A percentile compares a stretch with the other conserved stretches of the same genome.
phyloP scores from a whole-genome alignment of 2,797 vertebrate genomes.

The Nannoperca obscura region DNA sequence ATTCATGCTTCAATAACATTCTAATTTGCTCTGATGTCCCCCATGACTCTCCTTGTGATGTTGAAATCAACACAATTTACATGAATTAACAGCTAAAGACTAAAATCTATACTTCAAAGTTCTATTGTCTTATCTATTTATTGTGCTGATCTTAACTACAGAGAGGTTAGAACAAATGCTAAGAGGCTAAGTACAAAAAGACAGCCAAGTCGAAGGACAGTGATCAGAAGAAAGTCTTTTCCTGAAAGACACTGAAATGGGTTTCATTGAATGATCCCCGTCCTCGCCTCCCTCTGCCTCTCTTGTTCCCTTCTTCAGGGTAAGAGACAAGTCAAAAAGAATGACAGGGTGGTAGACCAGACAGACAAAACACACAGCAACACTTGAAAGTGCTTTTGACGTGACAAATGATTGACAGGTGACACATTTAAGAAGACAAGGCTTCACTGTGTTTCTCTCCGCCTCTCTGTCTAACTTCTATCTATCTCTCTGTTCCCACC shows the following conservation, averaged over 20 bases:
- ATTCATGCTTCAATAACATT: conserved; percentile 7
- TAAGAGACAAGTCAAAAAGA: conserved; percentile 17
- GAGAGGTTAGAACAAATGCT: conserved; percentile 24
- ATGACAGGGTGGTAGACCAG: conserved; percentile 19
- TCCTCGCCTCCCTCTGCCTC: background rate
- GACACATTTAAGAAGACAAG: conserved; percentile 37
- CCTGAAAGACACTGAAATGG: conserved; percentile 27
- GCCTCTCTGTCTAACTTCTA: conserved; percentile 18
- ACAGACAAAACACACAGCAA: conserved; percentile 35
- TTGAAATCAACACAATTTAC: conserved; percentile 1
- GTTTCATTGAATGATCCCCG: conserved; percentile 10
- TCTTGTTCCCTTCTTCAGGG: conserved; percentile 1
- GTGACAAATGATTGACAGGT: conserved; percentile 68
- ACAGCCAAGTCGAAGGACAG: conserved; percentile 1
- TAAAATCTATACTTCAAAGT: conserved; percentile 12
- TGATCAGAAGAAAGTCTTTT: conserved; percentile 40
- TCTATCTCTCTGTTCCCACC: conserved; percentile 20
- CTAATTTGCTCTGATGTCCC: background rate
- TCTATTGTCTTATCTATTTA: background rate
- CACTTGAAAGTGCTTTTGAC: conserved; percentile 41
- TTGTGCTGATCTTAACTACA: conserved; percentile 9
- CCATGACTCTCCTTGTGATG: background rate
- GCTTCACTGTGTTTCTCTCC: conserved; percentile 13
- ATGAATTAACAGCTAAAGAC: background rate
- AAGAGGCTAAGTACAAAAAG: conserved; percentile 9